Evolutionary conservation across 2,888 invertebrate genomes (phyloP).

Genomic region (Limnephilus rhombicus): DNA sequence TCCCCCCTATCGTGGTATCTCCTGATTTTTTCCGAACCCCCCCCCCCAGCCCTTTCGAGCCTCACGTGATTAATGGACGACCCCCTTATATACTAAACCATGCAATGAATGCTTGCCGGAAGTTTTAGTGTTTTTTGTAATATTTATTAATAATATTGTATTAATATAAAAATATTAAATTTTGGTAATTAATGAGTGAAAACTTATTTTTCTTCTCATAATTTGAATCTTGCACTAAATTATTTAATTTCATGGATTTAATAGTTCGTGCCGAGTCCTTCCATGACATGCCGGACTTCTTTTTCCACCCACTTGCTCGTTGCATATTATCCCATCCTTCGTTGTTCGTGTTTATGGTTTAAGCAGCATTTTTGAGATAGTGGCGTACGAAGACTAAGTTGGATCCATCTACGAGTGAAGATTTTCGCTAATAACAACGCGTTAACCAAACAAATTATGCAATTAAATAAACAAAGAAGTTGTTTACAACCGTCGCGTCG

Average conservation of each 20-base stretch:
- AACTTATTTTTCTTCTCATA: not conserved
- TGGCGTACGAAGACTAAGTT: not conserved
- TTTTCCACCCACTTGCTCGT: not conserved
- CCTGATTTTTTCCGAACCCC: too few species aligned
- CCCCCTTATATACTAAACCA: not conserved
- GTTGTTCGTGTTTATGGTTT: not conserved
- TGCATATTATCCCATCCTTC: not conserved
- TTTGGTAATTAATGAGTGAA: not conserved
- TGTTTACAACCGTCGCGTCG: not conserved
- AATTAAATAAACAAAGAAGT: not conserved
- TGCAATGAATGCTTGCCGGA: not conserved
- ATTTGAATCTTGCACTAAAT: too few species aligned
- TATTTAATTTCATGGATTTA: not conserved
- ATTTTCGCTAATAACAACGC: not conserved
- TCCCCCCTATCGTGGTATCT: too few species aligned
- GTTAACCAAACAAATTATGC: not conserved
- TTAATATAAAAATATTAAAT: not conserved
- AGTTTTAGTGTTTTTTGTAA: not conserved
- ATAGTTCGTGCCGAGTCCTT: not conserved
- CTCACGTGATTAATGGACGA: too few species aligned
- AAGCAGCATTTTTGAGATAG: not conserved
- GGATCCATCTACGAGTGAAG: not conserved
- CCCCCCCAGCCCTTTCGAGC: too few species aligned
- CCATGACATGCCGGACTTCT: not conserved
- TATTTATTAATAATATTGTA: too few species aligned